A percentile compares a stretch with the other conserved stretches of the same genome.
Conservation (phyloP, 2,797 vertebrate species). For the Acipenser ruthenus region DNA sequence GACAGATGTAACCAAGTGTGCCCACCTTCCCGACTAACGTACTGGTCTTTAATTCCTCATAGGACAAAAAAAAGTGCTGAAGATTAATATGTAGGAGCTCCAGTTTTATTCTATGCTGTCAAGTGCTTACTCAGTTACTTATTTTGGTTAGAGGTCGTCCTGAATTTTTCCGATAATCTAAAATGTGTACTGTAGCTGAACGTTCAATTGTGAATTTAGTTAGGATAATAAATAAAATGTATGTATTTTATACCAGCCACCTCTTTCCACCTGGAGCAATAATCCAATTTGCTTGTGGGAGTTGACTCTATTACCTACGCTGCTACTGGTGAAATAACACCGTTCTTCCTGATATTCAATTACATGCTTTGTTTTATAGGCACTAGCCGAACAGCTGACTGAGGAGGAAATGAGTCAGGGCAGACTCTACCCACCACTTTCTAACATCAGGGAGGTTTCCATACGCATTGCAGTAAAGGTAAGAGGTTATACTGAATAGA, state of each 20-base stretch:
- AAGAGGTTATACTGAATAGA: conserved; percentile 28
- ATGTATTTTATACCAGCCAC: conserved; percentile 13
- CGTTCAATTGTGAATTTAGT: background rate
- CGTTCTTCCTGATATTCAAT: too few relatives aligned
- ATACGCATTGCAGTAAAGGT: conserved; percentile 84
- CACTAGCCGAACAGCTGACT: conserved; percentile 73
- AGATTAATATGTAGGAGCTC: too few relatives aligned
- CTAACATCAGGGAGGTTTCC: conserved; percentile 90
- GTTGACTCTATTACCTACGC: too few relatives aligned
- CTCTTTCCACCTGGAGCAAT: conserved; percentile 4
- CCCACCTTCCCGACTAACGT: too few relatives aligned
- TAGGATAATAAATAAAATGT: background rate
- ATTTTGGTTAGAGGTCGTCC: too few relatives aligned
- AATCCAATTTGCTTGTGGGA: conserved; percentile 6
- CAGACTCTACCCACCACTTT: conserved; percentile 84
- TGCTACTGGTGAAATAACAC: too few relatives aligned
- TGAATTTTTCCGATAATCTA: background rate
- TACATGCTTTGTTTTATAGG: conserved; percentile 44
- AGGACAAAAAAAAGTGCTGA: too few relatives aligned
- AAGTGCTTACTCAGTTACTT: too few relatives aligned
- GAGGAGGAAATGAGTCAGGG: conserved; percentile 78
- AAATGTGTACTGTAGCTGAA: background rate
- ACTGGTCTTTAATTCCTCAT: too few relatives aligned
- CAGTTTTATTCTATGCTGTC: too few relatives aligned
- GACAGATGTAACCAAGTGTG: too few relatives aligned